A percentile compares a stretch with the other conserved stretches of the same genome.
Conservation (phyloP, 2,888 invertebrate genomes). For the Drosophila maculinotata region DNA sequence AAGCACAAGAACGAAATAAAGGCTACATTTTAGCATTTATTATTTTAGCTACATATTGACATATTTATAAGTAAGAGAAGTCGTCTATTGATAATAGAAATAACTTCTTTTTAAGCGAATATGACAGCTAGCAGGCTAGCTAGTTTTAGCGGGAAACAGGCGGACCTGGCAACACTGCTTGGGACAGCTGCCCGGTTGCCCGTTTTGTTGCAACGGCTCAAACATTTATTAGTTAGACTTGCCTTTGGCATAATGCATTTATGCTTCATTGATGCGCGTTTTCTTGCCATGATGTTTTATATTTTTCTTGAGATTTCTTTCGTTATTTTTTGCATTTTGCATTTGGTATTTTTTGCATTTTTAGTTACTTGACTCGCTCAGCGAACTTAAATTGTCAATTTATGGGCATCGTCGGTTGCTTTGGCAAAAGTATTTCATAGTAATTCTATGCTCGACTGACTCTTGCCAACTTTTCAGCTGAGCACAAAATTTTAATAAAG, state of each 20-base stretch:
- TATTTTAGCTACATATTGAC: too few species aligned
- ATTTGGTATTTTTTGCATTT: constrained; percentile 21
- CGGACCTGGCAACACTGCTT: constrained; percentile 13
- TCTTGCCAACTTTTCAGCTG: constrained; percentile 72
- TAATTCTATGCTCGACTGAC: constrained; percentile 78
- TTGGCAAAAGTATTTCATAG: constrained; percentile 75
- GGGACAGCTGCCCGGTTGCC: constrained; percentile 15
- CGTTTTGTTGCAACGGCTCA: constrained; percentile 50
- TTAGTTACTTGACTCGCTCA: constrained; percentile 55
- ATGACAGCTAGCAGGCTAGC: too few species aligned
- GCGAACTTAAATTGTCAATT: constrained; percentile 79
- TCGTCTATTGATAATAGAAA: too few species aligned
- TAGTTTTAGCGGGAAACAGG: neutral
- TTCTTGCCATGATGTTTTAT: constrained; percentile 54
- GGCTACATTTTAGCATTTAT: too few species aligned
- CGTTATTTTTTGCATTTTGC: constrained; percentile 21
- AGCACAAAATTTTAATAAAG: constrained; percentile 77
- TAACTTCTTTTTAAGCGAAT: too few species aligned
- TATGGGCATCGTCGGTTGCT: constrained; percentile 69
- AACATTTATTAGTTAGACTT: constrained; percentile 75
- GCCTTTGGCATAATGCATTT: constrained; percentile 65
- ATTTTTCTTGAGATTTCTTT: constrained; percentile 9
- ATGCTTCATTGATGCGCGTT: constrained; percentile 76
- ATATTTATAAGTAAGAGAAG: too few species aligned
- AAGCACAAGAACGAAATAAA: neutral